These are phyloP conservation scores for Discoglossus pictus DNA, from an alignment of 2,797 vertebrate genomes.

Conservation along the genomic window DNA sequence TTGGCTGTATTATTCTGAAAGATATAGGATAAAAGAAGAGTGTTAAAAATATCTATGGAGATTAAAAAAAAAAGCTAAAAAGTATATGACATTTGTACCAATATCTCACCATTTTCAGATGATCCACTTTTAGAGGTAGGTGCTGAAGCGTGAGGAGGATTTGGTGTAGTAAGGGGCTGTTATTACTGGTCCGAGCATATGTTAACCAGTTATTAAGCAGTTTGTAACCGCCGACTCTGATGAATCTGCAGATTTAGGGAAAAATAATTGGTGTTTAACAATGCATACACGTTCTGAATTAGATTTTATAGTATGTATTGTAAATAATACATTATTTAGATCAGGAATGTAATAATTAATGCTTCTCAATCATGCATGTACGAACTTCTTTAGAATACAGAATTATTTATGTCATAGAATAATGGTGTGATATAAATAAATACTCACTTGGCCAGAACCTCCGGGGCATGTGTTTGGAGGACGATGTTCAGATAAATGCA, in stretches of 20 bases:
- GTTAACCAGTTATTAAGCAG: conserved; percentile 92
- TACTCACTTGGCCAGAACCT: conserved; percentile 84
- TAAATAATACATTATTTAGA: too few species aligned
- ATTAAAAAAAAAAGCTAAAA: too few species aligned
- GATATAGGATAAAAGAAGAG: background rate
- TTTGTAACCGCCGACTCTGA: conserved; percentile 88
- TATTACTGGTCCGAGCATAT: conserved; percentile 87
- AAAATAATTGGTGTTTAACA: too few species aligned
- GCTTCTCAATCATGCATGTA: too few species aligned
- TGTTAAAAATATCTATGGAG: background rate
- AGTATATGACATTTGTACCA: too few species aligned
- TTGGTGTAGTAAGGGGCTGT: conserved; percentile 87
- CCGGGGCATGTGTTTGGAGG: conserved; percentile 87
- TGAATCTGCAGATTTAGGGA: conserved; percentile 78
- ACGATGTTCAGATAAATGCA: conserved; percentile 95
- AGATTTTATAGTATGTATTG: too few species aligned
- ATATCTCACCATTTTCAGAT: conserved; percentile 88
- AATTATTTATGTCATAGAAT: too few species aligned
- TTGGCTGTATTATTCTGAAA: conserved; percentile 94
- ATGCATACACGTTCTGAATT: too few species aligned
- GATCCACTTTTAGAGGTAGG: conserved; percentile 90
- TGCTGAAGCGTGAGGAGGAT: conserved; percentile 91
- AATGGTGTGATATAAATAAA: too few species aligned
- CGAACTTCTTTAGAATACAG: too few species aligned
- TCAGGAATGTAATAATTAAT: too few species aligned